Conservation (phyloP, 2,113 vertebrate species). For the Gadus chalcogrammus region DNA sequence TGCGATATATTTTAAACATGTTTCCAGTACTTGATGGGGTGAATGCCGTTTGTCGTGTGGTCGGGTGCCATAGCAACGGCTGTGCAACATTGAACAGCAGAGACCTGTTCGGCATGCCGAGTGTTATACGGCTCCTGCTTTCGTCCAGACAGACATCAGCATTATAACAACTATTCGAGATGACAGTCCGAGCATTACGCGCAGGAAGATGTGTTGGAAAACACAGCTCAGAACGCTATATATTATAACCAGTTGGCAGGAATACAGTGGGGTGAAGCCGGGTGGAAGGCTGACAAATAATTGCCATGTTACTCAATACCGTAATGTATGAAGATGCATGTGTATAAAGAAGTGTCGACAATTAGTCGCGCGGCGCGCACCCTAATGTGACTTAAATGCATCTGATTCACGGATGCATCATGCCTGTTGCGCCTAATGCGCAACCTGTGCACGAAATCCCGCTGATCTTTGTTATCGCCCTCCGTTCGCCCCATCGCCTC, state of each 20-base stretch:
- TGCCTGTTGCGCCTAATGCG: constrained; percentile 62
- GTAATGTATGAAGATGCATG: no score
- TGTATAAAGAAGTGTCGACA: constrained; percentile 9
- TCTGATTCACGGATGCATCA: constrained; percentile 51
- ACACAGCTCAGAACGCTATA: no score
- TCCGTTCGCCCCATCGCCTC: constrained; percentile 30
- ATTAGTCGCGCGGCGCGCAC: constrained; percentile 34
- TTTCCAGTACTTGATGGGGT: constrained; percentile 47
- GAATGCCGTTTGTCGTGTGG: constrained; percentile 71
- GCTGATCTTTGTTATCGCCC: constrained; percentile 47
- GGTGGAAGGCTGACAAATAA: no score
- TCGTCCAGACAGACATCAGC: constrained; percentile 40
- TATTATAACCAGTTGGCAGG: no score
- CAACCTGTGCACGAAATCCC: constrained; percentile 47
- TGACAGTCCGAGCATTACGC: no score
- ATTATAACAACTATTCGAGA: constrained; percentile 49
- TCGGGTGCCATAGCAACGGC: constrained; percentile 76
- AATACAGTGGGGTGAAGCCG: no score
- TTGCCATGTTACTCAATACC: no score
- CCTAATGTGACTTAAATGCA: constrained; percentile 48
- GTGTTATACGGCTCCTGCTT: constrained; percentile 51
- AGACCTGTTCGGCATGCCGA: constrained; percentile 51
- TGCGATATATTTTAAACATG: constrained; percentile 44
- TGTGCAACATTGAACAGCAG: constrained; percentile 56
- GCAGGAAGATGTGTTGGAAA: no score